phyloP scores from a whole-genome alignment of 2,797 vertebrate genomes.

The Melanotaenia trifasciata region DNA sequence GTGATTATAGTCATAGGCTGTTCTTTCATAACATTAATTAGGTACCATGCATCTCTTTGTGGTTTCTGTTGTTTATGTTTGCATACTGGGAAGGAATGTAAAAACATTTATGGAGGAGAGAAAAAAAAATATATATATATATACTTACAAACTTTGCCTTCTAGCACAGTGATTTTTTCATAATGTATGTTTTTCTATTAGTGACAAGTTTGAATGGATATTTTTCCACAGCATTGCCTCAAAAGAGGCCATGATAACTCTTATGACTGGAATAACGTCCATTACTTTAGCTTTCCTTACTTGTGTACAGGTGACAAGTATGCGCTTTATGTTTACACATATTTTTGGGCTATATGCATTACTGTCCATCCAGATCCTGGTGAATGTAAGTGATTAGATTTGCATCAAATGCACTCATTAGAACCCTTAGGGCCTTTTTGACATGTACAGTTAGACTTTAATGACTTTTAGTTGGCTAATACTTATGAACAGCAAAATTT shows the following conservation, averaged over 20 bases:
- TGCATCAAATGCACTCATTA: not conserved
- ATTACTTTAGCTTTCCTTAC: not conserved
- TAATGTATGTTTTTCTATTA: not conserved
- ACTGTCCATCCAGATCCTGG: not conserved
- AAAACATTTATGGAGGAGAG: not conserved
- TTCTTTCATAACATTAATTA: slow-evolving; percentile 64
- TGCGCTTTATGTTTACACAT: not conserved
- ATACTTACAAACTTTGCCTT: not conserved
- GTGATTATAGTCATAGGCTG: slow-evolving; percentile 40
- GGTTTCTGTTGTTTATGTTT: slow-evolving; percentile 11
- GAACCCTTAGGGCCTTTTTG: not conserved
- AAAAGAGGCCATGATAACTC: not conserved
- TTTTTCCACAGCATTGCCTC: not conserved
- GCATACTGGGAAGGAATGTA: not conserved
- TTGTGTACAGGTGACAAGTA: too few species aligned
- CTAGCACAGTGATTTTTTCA: not conserved
- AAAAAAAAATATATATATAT: too few species aligned
- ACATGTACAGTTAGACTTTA: not conserved
- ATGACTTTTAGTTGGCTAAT: not conserved
- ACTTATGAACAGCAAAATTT: not conserved
- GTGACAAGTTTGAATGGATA: not conserved
- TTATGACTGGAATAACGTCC: not conserved
- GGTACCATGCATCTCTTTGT: slow-evolving; percentile 31
- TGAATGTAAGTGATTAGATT: too few species aligned
- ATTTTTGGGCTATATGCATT: not conserved